Evolutionary conservation across 2,113 vertebrate genomes (phyloP).

Genomic region (Nothobranchius furzeri): DNA sequence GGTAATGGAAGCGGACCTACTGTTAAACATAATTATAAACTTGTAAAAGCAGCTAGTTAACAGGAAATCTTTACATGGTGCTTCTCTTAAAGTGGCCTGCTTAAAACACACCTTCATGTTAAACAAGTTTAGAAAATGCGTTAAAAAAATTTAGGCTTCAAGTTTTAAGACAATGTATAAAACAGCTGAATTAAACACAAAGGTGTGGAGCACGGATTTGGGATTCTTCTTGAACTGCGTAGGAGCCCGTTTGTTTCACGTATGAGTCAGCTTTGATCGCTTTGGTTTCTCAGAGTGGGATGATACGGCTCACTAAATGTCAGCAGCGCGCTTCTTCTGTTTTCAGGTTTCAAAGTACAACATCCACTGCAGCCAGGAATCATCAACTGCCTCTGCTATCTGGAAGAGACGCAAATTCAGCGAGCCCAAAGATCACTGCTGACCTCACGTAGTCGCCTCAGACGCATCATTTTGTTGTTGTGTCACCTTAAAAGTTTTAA

Average conservation of each 20-base stretch:
- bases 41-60: too few relatives aligned
- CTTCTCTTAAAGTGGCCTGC: too few relatives aligned
- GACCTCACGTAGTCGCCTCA: conserved; percentile 13
- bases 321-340: not conserved
- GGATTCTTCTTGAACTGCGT: conserved; percentile 10
- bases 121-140: too few relatives aligned
- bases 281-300: conserved; percentile 29
- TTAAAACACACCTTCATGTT: too few relatives aligned
- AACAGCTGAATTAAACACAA: not conserved
- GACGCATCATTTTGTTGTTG: conserved; percentile 1
- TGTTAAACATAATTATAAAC: too few relatives aligned
- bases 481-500: not conserved
- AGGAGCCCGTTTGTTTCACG: conserved; percentile 28
- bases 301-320: conserved; percentile 5
- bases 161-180: not conserved
- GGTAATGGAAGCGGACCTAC: too few relatives aligned
- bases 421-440: conserved; percentile 83
- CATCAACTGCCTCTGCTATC: conserved; percentile 38
- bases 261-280: conserved; percentile 44
- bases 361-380: conserved; percentile 84
- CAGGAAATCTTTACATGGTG: too few relatives aligned
- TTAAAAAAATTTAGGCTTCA: too few relatives aligned
- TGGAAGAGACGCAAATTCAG: conserved; percentile 88
- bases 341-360: conserved; percentile 77
- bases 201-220: not conserved